Evolutionary conservation across 1,140 invertebrate genomes (phyloP), one percentile per base, ranked within the genome.

Genomic region (Tribolium castaneum): DNA sequence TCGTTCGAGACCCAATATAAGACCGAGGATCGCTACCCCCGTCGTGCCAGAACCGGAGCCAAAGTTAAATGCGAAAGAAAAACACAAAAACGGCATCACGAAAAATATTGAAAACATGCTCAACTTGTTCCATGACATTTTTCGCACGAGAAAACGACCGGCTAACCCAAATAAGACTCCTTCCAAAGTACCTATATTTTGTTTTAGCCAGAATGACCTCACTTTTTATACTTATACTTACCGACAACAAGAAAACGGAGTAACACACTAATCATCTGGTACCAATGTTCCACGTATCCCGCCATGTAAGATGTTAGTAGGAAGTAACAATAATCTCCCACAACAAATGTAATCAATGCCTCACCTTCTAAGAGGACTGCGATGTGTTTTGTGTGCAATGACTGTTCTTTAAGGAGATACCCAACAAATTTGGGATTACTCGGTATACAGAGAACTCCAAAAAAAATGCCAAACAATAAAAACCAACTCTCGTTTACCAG

Each of bases 1-100:
- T 22, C 54, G 30, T 76, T 79, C 73, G 2, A 19, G 34, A 13
- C 72, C 70, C 19, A 59, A 70, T 13, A 79, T 70, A 12, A 79
- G 16, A 12, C 77, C 77, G 16, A 79, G 6, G 0, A 76, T 62
- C 7, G 73, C 25, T 1, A 79, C 14, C 9, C 30, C 50, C 1
- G 70, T 16, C 3, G 56, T 45, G 7, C 72, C 77, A 51, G 4
- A 70, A 22, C 54, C 54, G 6, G 14, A 22, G 5, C 14, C 10
- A 22, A 22, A 22, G 10, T 3, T n/a, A 14, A 22, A 16, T 6
- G 14, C 3, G n/a, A 7, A 22, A 22, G 16, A 19, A 22, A 22
- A 59, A n/a, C 14, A 4, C 6, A 59, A n/a, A 19, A 22, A 59
- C 6, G 54, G 54, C 14, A 59, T 25, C 2, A 14, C 54, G 9